Conservation (phyloP, 2,113 vertebrate genomes). For the Oenanthe oenanthe region DNA sequence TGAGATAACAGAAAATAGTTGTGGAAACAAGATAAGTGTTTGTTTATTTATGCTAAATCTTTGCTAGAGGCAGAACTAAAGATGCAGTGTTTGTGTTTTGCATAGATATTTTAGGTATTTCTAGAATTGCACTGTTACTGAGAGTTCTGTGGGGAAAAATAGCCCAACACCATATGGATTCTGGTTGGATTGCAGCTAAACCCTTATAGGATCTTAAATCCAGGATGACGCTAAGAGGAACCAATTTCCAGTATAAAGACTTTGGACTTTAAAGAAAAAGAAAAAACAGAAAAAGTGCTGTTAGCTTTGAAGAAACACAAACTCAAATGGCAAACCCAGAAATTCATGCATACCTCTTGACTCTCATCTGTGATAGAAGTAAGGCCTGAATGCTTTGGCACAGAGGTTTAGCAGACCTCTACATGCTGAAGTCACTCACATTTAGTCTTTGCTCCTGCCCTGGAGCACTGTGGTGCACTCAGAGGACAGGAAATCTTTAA, state of each 20-base stretch:
- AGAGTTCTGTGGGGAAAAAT: background rate
- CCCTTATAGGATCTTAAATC: background rate
- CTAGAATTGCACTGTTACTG: background rate
- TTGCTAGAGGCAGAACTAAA: background rate
- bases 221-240: background rate
- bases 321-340: background rate
- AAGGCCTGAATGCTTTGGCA: background rate
- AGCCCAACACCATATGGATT: background rate
- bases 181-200: background rate
- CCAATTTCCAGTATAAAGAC: background rate
- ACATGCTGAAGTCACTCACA: background rate
- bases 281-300: background rate
- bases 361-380: background rate
- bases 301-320: background rate
- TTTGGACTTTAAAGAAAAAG: rapidly evolving
- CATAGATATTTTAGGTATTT: background rate
- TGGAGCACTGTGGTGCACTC: background rate
- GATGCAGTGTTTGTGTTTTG: background rate
- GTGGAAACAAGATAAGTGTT: background rate
- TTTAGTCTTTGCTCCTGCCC: background rate
- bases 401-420: background rate
- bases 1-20: background rate
- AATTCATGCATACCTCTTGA: background rate
- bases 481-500: background rate
- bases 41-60: background rate